Percentiles rank a stretch among this genome's conserved stretches.
Conservation (phyloP, 2,888 invertebrate genomes). For the Drosophila flavopinicola region DNA sequence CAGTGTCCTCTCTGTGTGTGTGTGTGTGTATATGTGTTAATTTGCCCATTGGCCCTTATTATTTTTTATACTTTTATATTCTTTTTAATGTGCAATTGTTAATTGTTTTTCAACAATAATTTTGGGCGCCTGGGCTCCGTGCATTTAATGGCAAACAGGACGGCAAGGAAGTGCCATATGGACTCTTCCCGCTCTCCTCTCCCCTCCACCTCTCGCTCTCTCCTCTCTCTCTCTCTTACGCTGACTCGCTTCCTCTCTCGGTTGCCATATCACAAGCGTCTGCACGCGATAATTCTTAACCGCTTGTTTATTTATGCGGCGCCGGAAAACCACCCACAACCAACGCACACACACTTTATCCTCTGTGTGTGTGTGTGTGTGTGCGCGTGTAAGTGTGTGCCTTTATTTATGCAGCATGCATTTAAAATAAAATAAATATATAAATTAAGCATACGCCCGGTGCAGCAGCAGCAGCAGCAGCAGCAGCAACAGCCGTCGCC, state of each 20-base stretch:
- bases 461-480: slow-evolving; percentile 55
- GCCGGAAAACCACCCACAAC: slow-evolving; percentile 56
- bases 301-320: slow-evolving; percentile 77
- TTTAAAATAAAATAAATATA: slow-evolving; percentile 78
- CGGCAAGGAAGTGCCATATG: slow-evolving; percentile 54
- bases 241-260: neutral
- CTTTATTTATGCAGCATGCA: slow-evolving; percentile 76
- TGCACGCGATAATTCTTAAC: slow-evolving; percentile 73
- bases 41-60: slow-evolving; percentile 36
- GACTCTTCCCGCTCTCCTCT: too few species aligned
- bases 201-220: too few species aligned
- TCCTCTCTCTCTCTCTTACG: neutral
- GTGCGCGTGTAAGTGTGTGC: slow-evolving; percentile 10
- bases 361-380: slow-evolving; percentile 6
- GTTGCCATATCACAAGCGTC: slow-evolving; percentile 43
- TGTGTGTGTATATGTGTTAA: slow-evolving; percentile 21
- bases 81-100: slow-evolving; percentile 67
- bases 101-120: slow-evolving; percentile 72
- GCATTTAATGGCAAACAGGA: slow-evolving; percentile 49
- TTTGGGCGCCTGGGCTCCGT: slow-evolving; percentile 31
- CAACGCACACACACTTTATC: slow-evolving; percentile 14
- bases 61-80: slow-evolving; percentile 7
- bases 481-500: slow-evolving; percentile 48
- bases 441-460: slow-evolving; percentile 75
- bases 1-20: slow-evolving; percentile 2